A percentile compares a stretch with the other conserved stretches of the same genome.
Evolutionary conservation across 1,140 invertebrate genomes (phyloP).

Genomic region (Trachymyrmex cornetzi): DNA sequence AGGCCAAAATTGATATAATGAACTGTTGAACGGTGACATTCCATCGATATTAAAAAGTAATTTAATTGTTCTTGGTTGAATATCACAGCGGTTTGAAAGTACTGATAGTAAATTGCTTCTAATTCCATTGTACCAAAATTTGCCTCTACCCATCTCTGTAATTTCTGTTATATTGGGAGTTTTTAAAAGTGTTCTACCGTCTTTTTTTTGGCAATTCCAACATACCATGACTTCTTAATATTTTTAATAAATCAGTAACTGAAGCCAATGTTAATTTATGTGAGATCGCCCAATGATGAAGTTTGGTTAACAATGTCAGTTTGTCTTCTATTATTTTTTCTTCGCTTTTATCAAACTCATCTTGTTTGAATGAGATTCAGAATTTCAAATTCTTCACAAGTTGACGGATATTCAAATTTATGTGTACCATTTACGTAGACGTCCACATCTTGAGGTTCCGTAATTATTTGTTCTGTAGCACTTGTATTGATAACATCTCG

Average conservation of each 20-base stretch:
- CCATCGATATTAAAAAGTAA: conserved; percentile 29
- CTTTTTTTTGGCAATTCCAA: conserved; percentile 25
- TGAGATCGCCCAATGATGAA: conserved; percentile 5
- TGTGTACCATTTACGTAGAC: not conserved
- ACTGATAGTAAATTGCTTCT: conserved; percentile 24
- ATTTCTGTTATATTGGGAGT: not conserved
- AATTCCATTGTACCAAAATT: conserved; percentile 41
- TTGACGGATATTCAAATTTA: not conserved
- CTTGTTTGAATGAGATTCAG: not conserved
- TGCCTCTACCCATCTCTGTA: not conserved
- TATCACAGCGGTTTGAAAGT: not conserved
- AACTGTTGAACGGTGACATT: conserved; percentile 32
- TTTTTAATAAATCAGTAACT: conserved; percentile 29
- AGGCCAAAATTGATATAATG: conserved; percentile 12
- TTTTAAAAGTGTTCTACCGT: conserved; percentile 28
- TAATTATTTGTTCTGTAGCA: conserved; percentile 13
- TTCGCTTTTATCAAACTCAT: conserved; percentile 6
- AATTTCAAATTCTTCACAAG: conserved; percentile 1
- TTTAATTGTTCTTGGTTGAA: not conserved
- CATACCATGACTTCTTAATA: conserved; percentile 26
- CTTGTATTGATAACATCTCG: not conserved
- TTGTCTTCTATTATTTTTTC: conserved; percentile 1
- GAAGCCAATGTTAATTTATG: not conserved
- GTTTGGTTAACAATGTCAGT: not conserved
- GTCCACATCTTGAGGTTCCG: conserved; percentile 1